phyloP scores from a whole-genome alignment of 2,888 invertebrate genomes.

The Acanthosepion pharaonis region DNA sequence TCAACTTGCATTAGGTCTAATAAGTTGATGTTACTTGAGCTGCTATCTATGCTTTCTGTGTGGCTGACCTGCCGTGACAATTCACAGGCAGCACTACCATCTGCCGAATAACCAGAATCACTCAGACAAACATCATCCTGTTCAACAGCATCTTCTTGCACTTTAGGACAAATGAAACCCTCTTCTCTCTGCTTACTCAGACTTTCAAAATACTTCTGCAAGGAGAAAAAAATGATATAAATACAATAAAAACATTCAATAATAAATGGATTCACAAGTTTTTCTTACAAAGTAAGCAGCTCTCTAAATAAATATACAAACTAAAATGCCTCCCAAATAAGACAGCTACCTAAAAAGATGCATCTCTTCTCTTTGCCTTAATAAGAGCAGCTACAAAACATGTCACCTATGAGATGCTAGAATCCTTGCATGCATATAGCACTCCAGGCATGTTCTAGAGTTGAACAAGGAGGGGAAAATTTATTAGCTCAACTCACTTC shows the following conservation, averaged over 20 bases:
- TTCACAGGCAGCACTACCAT: conserved; percentile 65
- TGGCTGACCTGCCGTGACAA: conserved; percentile 70
- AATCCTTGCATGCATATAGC: too few species aligned
- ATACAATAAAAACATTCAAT: not conserved
- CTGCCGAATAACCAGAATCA: conserved; percentile 52
- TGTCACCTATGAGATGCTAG: too few species aligned
- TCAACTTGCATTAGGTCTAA: not conserved
- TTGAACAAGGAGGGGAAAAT: too few species aligned
- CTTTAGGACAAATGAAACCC: not conserved
- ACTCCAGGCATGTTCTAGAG: too few species aligned
- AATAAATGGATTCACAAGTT: not conserved
- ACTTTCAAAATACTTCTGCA: not conserved
- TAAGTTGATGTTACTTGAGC: conserved; percentile 45
- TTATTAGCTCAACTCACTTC: too few species aligned
- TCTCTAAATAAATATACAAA: too few species aligned
- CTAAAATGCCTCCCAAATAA: too few species aligned
- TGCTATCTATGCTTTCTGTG: conserved; percentile 66
- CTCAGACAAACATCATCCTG: conserved; percentile 24
- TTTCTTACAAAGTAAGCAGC: too few species aligned
- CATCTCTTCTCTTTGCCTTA: too few species aligned
- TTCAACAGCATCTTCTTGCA: not conserved
- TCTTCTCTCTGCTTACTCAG: not conserved
- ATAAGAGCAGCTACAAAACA: too few species aligned
- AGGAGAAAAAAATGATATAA: not conserved
- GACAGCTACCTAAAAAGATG: too few species aligned